Base-by-base conservation (phyloP, 2,888 invertebrate genomes). In the Stenodera caucasica region DNA sequence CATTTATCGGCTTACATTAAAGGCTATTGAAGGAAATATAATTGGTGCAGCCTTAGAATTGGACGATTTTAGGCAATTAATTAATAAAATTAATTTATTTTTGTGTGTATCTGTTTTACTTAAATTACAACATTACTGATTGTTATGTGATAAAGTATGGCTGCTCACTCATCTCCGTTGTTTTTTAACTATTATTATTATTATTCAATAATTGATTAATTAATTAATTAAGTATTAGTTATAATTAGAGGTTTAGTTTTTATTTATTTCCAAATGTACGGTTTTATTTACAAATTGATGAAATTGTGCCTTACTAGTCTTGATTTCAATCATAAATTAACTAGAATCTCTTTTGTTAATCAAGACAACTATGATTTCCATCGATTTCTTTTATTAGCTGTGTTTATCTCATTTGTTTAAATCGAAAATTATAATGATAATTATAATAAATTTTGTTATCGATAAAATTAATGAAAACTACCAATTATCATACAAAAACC, bases 1-100 rank as follows among this genome's bases (percentile, higher is more conserved):
- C 88, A 90, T 79, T 85, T 90, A 72, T 88, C 90, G 73, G 86
- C 89, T 68, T 85, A 87, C 81, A 89, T 89, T 76, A 88, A 89
- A 82, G 88, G 88, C 76, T 89, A 88, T 82, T 89, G 82, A 83
- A 57, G 63, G 26, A 21, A 14, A 51, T 2, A n/a, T 2, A 30
- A 26, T 50, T 32, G 32, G 29, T 51, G 29, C 32, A 51, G 14
- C n/a, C 29, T 3, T 7, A 11, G 26, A 26, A 30, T 26, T 51
- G 15, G 26, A 32, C 51, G 32, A 50, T 51, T 51, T 32, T 51
- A 51, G 29, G 26, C 15, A 53, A 40, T 55, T 53, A 45, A 60
- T 55, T 45, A n/a, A n/a, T n/a, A n/a, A n/a, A n/a, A 59, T 57
- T 52, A 55, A 56, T 61, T 67, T 65, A 58, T 62, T 55, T 53